Evolutionary conservation across 2,113 vertebrate species (phyloP), one percentile per base, ranked within the genome.

Genomic region (Urocitellus parryii): DNA sequence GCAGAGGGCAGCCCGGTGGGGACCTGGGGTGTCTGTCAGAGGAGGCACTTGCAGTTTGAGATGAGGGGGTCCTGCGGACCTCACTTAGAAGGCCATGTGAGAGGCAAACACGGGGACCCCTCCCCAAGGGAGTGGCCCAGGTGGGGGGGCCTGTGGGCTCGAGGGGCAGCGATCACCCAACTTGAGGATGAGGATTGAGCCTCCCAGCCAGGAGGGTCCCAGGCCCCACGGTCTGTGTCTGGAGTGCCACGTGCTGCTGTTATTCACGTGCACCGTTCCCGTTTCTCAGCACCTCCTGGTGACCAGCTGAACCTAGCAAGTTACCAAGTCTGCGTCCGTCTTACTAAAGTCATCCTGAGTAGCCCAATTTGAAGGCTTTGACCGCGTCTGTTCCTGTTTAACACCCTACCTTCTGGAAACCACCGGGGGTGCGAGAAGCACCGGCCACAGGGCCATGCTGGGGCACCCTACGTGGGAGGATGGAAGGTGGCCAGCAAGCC

Each of bases 121-220:
- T 27, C 56, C 12, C 1, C 1, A 11, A 53, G 61, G 88, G 13
- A 14, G 78, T 14, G 16, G 92, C 56, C 76, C 1, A 37, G 51
- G 34, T 8, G 34, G 27, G 16, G 22, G 70, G 84, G 48, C 16
- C 58, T 24, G 32, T 0, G 0, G 48, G 16, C 6, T 0, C 56
- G 0, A 61, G 22, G 58, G 58, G 8, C 14, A 0, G 0, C 0
- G 61, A 24, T 24, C 5, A 61, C 58, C 58, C 20, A 3, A 11
- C 25, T 5, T 32, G 13, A 5, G 3, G 48, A 51, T 13, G 61
- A 29, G 25, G 56, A 93, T 20, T 11, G n/a, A 18, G 8, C 12
- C 76, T 42, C 9, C 11, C 8, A 2, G 45, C 14, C 0, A 0
- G 58, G 13, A 20, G 84, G 34, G 58, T 25, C 37, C 70, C 8